These are phyloP conservation scores for Irena cyanogastra DNA, from an alignment of 2,113 vertebrate genomes.

Conservation along the genomic window DNA sequence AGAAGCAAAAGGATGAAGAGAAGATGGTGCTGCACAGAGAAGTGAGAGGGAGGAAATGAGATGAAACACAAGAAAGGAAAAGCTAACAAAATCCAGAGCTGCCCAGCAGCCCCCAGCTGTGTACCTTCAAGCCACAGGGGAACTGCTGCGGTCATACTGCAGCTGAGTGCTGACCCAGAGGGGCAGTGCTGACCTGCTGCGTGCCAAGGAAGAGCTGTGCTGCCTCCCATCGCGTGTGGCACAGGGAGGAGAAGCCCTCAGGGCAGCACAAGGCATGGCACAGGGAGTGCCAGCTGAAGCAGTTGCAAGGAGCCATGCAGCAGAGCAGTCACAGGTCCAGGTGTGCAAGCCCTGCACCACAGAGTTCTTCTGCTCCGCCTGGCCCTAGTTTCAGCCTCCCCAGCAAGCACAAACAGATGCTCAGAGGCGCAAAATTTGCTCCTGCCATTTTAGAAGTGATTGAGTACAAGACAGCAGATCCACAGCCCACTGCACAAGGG, in stretches of 20 bases:
- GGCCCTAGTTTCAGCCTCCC: background rate
- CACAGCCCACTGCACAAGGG: rapidly evolving
- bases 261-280: background rate
- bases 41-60: background rate
- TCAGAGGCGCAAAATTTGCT: background rate
- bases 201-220: background rate
- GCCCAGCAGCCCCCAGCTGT: background rate
- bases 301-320: background rate
- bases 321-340: background rate
- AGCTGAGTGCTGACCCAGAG: background rate
- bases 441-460: background rate
- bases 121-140: background rate
- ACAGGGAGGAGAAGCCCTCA: background rate
- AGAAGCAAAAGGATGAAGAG: background rate
- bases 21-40: background rate
- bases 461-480: background rate
- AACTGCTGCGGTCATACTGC: background rate
- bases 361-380: background rate
- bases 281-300: rapidly evolving
- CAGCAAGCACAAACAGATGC: background rate
- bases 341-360: background rate
- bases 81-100: background rate
- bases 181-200: background rate
- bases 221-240: background rate
- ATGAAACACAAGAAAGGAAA: background rate